Evolutionary conservation across 2,888 invertebrate species (phyloP).

Genomic region (Oscheius sp.): DNA sequence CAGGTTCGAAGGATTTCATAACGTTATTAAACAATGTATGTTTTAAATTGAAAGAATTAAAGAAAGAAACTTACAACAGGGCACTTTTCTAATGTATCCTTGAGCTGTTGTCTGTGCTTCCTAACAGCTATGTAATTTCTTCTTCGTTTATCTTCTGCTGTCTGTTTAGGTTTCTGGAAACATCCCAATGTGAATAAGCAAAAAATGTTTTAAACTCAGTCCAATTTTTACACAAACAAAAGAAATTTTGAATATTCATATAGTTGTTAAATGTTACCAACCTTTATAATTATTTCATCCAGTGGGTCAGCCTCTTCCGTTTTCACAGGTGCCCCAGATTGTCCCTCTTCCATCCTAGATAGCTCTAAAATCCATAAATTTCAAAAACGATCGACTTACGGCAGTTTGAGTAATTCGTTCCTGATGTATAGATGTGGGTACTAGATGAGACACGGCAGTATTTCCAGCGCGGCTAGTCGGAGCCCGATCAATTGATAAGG

Average conservation of each 20-base stretch:
- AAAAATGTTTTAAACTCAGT: too few relatives aligned
- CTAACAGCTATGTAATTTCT: conserved; percentile 21
- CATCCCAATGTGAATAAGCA: too few relatives aligned
- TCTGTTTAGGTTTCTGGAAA: conserved; percentile 15
- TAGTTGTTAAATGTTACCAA: too few relatives aligned
- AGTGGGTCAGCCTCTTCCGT: not conserved
- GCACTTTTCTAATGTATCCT: conserved; percentile 13
- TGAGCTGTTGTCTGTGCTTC: conserved; percentile 18
- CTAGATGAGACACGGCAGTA: conserved; percentile 6
- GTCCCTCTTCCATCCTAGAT: not conserved
- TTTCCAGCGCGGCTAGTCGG: not conserved
- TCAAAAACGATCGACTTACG: conserved; percentile 3
- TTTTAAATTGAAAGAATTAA: too few relatives aligned
- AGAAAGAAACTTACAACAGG: conserved; percentile 9
- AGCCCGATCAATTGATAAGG: conserved; percentile 19
- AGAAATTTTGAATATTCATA: too few relatives aligned
- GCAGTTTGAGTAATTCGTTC: conserved; percentile 6
- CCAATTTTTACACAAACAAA: too few relatives aligned
- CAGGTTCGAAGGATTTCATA: too few relatives aligned
- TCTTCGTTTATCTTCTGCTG: conserved; percentile 9
- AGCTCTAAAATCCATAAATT: not conserved
- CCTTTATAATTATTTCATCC: too few relatives aligned
- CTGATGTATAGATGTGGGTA: not conserved
- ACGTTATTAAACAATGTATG: too few relatives aligned
- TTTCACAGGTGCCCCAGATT: not conserved